Base-by-base conservation (phyloP, 2,888 invertebrate species). In the Bursaphelenchus okinawaensis region DNA sequence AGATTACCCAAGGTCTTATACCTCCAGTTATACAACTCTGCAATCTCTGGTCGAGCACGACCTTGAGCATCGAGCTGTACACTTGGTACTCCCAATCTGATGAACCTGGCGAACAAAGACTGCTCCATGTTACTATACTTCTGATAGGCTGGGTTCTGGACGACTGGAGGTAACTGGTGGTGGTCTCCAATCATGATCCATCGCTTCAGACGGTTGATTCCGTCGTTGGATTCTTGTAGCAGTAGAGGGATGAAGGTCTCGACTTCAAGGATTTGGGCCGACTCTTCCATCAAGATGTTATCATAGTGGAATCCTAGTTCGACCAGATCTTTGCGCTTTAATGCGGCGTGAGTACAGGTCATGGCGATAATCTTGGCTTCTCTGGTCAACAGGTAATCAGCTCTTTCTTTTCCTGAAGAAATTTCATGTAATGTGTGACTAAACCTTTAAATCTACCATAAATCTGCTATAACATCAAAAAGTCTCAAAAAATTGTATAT, bases 171-270 rank as follows among this genome's bases (percentile, higher is more conserved):
- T 75, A 99, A 86, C 85, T 99, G 98, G 85, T 98, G 94, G 84
- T 99, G 98, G 85, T 88, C 96, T 0, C 98, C 98, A 80, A 99
- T 99, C 98, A 99, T 99, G 77, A 99, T 95, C 96, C 98, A 99
- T 19, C 98, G 88, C 84, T 99, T 99, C 67, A 99, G 86, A 0
- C 96, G 88, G 82, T 93, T 95, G 74, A 89, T 90, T 0, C 94
- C 95, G 83, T 98, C 94, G 83, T 94, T 89, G 0, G 96, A 95
- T 85, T 96, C 96, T 86, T 86, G 98, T n/a, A 99, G 87, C 2
- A 99, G 87, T 16, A 99, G 87, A 0, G 98, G 98, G 77, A 98
- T 98, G 84, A 99, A 99, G 0, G 98, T 99, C 85, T 99, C 98
- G 68, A 98, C 99, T 85, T 98, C 98, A 51, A 99, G 86, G 80